Evolutionary conservation across 2,113 vertebrate genomes (phyloP).

Genomic region (Asarcornis scutulata): DNA sequence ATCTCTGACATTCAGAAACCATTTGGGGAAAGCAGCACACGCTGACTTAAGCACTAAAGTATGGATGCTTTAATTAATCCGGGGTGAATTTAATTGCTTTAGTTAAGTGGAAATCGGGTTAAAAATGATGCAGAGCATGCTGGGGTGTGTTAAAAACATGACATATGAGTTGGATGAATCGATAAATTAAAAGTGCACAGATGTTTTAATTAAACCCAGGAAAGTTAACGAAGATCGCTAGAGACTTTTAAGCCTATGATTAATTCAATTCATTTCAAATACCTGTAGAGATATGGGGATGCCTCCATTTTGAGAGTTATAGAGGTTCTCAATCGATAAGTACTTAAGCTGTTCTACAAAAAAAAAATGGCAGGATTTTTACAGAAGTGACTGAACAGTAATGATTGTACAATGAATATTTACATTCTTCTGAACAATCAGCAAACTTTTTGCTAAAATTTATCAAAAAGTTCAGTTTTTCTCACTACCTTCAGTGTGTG

Average conservation of each 20-base stretch:
- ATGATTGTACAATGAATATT: constrained; percentile 68
- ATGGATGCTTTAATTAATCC: constrained; percentile 88
- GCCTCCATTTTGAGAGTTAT: constrained; percentile 80
- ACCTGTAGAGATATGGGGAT: constrained; percentile 83
- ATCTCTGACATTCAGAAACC: constrained; percentile 84
- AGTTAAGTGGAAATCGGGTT: constrained; percentile 88
- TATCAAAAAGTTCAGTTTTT: constrained; percentile 1
- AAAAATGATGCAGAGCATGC: constrained; percentile 87
- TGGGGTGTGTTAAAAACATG: constrained; percentile 89
- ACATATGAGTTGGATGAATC: constrained; percentile 87
- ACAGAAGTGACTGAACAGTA: constrained; percentile 49
- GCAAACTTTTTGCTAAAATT: constrained; percentile 13
- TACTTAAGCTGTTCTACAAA: constrained; percentile 73
- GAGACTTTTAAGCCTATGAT: constrained; percentile 88
- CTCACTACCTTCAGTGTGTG: not conserved
- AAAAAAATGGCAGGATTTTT: constrained; percentile 46
- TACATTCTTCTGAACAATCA: constrained; percentile 39
- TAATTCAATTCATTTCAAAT: constrained; percentile 90
- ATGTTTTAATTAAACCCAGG: constrained; percentile 90
- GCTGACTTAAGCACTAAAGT: constrained; percentile 86
- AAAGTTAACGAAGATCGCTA: constrained; percentile 84
- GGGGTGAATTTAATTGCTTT: constrained; percentile 89
- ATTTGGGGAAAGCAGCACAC: constrained; percentile 80
- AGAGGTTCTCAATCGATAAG: constrained; percentile 80
- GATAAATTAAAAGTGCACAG: constrained; percentile 89